phyloP scores from a whole-genome alignment of 2,888 invertebrate genomes.

The Stictocephala bisonia region DNA sequence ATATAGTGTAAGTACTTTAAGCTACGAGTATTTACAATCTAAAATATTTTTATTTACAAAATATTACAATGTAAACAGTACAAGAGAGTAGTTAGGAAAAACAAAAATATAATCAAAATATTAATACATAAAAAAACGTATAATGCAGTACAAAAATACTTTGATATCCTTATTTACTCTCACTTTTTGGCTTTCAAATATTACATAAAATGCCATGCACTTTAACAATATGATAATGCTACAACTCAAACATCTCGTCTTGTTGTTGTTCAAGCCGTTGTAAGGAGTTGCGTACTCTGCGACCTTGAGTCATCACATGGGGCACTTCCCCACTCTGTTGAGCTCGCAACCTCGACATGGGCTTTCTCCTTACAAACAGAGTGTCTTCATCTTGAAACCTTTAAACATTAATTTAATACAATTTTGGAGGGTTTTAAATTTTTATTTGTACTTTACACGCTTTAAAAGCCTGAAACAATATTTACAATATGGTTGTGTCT shows the following conservation, averaged over 20 bases:
- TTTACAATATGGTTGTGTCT: too few species aligned
- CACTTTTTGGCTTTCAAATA: not conserved
- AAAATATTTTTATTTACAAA: too few species aligned
- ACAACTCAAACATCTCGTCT: slow-evolving; percentile 93
- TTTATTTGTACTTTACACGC: not conserved
- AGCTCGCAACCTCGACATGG: slow-evolving; percentile 50
- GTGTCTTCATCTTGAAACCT: slow-evolving; percentile 55
- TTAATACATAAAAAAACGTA: not conserved
- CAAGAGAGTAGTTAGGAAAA: too few species aligned
- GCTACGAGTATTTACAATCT: too few species aligned
- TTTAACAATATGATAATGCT: slow-evolving; percentile 67
- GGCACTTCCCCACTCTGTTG: slow-evolving; percentile 62
- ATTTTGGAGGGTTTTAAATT: too few species aligned
- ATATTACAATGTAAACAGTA: too few species aligned
- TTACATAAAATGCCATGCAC: not conserved
- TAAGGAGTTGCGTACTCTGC: slow-evolving; percentile 82
- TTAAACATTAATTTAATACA: too few species aligned
- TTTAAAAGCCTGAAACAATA: not conserved
- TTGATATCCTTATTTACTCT: not conserved
- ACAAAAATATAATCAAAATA: too few species aligned
- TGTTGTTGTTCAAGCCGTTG: slow-evolving; percentile 86
- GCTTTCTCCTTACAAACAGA: slow-evolving; percentile 52
- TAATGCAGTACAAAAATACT: slow-evolving; percentile 6
- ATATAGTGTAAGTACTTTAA: too few species aligned
- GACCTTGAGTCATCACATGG: slow-evolving; percentile 82